A percentile compares a stretch with the other conserved stretches of the same genome.
Evolutionary conservation across 92 coral and sea anemone genomes (phyloP).

Genomic region (Zoanthus sociatus): DNA sequence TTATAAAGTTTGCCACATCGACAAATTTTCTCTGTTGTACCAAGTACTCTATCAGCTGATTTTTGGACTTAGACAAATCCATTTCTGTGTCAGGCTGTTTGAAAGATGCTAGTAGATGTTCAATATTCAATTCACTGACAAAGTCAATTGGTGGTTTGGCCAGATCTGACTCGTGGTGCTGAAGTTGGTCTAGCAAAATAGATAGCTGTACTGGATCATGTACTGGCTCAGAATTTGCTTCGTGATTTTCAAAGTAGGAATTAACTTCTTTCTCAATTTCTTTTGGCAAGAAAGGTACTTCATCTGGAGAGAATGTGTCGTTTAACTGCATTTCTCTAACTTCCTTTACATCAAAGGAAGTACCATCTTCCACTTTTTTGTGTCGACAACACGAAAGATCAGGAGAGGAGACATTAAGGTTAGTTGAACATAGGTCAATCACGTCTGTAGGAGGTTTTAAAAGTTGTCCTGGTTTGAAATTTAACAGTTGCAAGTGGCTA

Average conservation of each 20-base stretch:
- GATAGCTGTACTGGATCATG: constrained; percentile 21
- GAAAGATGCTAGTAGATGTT: not conserved
- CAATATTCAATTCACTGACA: not conserved
- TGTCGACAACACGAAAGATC: constrained; percentile 31
- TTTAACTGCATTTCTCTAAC: not conserved
- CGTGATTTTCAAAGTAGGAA: constrained; percentile 12
- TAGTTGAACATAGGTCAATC: constrained; percentile 17
- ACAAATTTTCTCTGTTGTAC: too few species aligned
- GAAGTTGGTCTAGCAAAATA: constrained; percentile 16
- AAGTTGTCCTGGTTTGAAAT: constrained; percentile 25
- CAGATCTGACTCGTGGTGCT: constrained; percentile 27
- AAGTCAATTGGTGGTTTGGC: constrained; percentile 18
- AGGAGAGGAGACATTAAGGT: not conserved
- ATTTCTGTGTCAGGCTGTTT: too few species aligned
- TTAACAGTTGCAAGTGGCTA: not conserved
- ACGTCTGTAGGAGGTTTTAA: constrained; percentile 19
- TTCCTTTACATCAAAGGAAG: constrained; percentile 1
- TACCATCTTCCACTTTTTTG: constrained; percentile 10
- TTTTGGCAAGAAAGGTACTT: not conserved
- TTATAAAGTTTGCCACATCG: not conserved
- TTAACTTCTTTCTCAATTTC: constrained; percentile 8
- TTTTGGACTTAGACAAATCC: too few species aligned
- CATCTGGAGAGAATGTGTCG: not conserved
- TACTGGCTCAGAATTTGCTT: not conserved
- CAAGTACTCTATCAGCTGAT: too few species aligned